Evolutionary conservation across 2,888 invertebrate species (phyloP), one percentile per base, ranked within the genome.

Genomic region (Margaritifera margaritifera): DNA sequence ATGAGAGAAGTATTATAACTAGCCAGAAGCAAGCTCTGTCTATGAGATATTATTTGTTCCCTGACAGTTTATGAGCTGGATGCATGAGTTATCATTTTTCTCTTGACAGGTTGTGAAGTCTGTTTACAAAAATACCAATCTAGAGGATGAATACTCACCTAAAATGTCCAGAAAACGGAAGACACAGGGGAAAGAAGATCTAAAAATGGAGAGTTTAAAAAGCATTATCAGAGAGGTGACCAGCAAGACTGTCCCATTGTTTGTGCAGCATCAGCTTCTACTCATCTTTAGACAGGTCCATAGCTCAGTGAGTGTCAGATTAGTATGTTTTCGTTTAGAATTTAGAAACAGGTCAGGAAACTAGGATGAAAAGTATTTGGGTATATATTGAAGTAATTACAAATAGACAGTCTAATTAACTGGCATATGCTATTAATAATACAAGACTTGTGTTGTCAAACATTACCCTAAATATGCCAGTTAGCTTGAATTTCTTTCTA

Each of bases 171-270:
- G 56, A 51, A 69, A 57, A 22, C 50, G 31, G 27, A 62, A 62
- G 24, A 62, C 53, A 20, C 20, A 8, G 31, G 19, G 19, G 55
- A 27, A 52, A 31, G 62, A 52, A 31, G 62, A 71, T 54, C 42
- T 20, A 11, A 77, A 74, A 63, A 51, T 63, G 57, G 64, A 64
- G 31, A 68, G 69, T 18, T 61, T 78, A 24, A 54, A 51, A 18
- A 57, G 59, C 8, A 27, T 80, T 15, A 54, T 78, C 24, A 65
- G 62, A 53, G 60, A 78, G 25, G 59, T 77, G 25, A 60, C 69
- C n/a, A 64, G 64, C 58, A 62, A 75, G 61, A 61, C 66, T 42
- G 79, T 79, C 20, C 84, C 84, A 20, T 51, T 59, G 1, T 80
- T 66, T 62, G 64, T 82, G 24, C 75, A 78, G 62, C 68, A 68